These are phyloP conservation scores for Channa maculata DNA, from an alignment of 2,113 vertebrate genomes.

Conservation along the genomic window DNA sequence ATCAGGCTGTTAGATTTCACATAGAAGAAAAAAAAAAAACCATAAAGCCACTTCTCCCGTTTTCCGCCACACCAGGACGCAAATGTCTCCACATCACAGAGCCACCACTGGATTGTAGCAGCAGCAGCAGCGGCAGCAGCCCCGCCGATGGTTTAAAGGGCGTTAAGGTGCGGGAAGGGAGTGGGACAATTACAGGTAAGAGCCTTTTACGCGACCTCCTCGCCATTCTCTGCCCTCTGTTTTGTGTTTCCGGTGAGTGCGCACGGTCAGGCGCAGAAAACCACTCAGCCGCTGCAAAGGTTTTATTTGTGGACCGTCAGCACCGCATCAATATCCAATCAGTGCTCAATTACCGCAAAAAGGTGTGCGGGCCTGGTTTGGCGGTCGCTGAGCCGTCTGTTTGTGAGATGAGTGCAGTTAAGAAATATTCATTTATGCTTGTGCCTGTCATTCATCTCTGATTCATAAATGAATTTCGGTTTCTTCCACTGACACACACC, in stretches of 20 bases:
- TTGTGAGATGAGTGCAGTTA: not conserved
- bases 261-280: not conserved
- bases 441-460: not conserved
- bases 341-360: not conserved
- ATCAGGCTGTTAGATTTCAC: slow-evolving; percentile 4
- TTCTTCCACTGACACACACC: no score
- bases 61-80: slow-evolving; percentile 27
- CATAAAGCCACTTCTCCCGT: not conserved
- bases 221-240: not conserved
- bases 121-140: slow-evolving; percentile 72
- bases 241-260: slow-evolving; percentile 8
- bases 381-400: not conserved
- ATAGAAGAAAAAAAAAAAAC: not conserved
- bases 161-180: slow-evolving; percentile 82
- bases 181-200: slow-evolving; percentile 79
- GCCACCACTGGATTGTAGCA: slow-evolving; percentile 79
- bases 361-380: not conserved
- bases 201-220: not conserved
- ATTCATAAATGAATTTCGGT: no score
- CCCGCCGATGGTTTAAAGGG: slow-evolving; percentile 84
- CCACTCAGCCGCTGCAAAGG: not conserved
- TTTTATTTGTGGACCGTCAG: not conserved
- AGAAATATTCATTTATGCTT: not conserved
- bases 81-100: slow-evolving; percentile 60
- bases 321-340: slow-evolving; percentile 2